A percentile compares a stretch with the other conserved stretches of the same genome.
Conservation (phyloP, 2,888 invertebrate species). For the Pyrocoelia pectoralis region DNA sequence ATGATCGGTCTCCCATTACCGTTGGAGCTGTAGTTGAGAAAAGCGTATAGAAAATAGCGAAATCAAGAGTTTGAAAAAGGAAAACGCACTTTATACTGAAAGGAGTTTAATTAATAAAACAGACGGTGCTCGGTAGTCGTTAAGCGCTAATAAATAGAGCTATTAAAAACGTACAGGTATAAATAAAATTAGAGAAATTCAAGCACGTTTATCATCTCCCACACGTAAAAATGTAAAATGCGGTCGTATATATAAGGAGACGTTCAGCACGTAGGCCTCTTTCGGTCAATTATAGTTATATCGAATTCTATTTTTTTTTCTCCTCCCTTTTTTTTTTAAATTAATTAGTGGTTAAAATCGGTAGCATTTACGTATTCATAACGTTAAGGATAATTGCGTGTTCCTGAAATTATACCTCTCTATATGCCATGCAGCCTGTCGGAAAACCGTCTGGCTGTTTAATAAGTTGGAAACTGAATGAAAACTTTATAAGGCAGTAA, state of each 20-base stretch:
- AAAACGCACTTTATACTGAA: no score
- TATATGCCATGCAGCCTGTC: background rate
- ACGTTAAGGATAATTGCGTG: conserved; percentile 21
- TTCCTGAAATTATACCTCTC: conserved; percentile 10
- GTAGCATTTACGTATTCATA: conserved; percentile 11
- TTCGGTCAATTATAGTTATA: background rate
- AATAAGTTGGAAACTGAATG: conserved; percentile 27
- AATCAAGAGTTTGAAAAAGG: no score
- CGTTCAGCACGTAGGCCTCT: background rate
- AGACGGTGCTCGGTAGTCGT: no score
- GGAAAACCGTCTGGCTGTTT: conserved; percentile 22
- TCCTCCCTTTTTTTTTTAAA: background rate
- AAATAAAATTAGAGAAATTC: no score
- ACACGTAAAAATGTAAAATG: background rate
- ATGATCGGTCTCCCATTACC: no score
- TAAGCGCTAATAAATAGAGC: no score
- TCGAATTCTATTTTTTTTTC: background rate
- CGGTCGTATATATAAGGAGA: background rate
- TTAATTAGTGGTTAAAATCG: background rate
- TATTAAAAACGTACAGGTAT: no score
- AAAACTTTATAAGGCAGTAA: conserved; percentile 25
- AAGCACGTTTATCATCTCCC: background rate
- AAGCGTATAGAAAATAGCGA: no score
- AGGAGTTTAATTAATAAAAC: no score
- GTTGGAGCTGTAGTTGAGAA: no score